Conservation (phyloP, 2,797 vertebrate genomes). For the Poeciliopsis presidionis region DNA sequence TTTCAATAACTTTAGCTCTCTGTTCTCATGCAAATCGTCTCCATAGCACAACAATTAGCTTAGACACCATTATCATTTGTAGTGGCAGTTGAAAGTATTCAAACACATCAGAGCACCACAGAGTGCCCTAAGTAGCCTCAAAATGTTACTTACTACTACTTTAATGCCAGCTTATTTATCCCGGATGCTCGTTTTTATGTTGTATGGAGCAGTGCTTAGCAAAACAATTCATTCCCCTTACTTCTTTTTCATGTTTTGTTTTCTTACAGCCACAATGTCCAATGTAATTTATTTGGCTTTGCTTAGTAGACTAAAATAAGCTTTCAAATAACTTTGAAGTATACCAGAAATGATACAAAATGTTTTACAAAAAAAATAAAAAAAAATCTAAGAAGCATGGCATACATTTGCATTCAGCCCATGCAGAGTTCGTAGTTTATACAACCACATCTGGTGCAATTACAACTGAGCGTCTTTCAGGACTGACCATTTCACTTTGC, state of each 20-base stretch:
- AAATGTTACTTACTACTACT: conserved; percentile 8
- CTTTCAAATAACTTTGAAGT: background rate
- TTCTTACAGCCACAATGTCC: background rate
- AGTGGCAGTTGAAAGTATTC: conserved; percentile 6
- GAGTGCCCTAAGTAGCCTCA: background rate
- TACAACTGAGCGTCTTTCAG: background rate
- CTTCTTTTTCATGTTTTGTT: background rate
- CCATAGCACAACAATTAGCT: conserved; percentile 21
- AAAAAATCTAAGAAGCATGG: background rate
- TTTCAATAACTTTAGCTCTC: conserved; percentile 1
- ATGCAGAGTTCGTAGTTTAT: background rate
- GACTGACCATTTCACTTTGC: background rate
- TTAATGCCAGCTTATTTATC: conserved; percentile 1
- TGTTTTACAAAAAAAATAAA: background rate
- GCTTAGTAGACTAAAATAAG: background rate
- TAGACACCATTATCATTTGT: conserved; percentile 14
- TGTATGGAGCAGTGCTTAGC: background rate
- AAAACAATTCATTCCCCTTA: background rate
- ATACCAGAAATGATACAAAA: background rate
- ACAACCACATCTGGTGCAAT: background rate
- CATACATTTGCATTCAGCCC: background rate
- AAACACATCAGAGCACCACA: conserved; percentile 1
- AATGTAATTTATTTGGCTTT: background rate
- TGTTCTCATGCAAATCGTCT: conserved; percentile 8
- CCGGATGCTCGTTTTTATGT: background rate